Evolutionary conservation across 2,888 invertebrate genomes (phyloP), one percentile per base, ranked within the genome.

Genomic region (Tenthredo mesomela): DNA sequence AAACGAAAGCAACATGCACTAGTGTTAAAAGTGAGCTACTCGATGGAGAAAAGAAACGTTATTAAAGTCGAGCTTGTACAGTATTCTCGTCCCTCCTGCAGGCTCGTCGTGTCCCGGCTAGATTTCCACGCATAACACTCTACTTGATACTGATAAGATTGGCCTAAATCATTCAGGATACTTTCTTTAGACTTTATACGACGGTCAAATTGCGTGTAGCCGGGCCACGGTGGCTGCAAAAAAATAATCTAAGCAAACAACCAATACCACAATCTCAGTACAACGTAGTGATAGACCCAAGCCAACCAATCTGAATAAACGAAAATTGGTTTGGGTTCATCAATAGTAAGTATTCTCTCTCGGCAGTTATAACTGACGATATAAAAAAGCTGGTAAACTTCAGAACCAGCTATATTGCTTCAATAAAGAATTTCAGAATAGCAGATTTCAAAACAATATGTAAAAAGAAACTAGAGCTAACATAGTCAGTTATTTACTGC

Each of bases 21-120:
- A 93, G 92, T 93, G 93, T 93, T 93, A 93, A 93, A 93, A 93
- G 93, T 93, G 93, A 93, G 93, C 92, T 93, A 93, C 82, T 82
- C 82, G 70, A 65, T 70, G 70, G 47, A 82, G 43, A 50, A 82
- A 82, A 82, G 67, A 82, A 82, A 82, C 92, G 91, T 91, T 90
- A 89, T 91, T 92, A 91, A 90, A 92, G 92, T 91, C 91, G 93
- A 93, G 93, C 92, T 91, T 88, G 89, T 91, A 93, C 92, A 93
- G 92, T 93, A 93, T 93, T 92, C 92, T 91, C 91, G 91, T 91
- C 90, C 91, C 92, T 91, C 91, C 89, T 89, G 88, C 89, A 89
- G 86, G 87, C 67, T 67, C 89, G 88, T 87, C 88, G 89, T 88
- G 89, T 88, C 86, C 43, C 87, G 88, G 88, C 87, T 87, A 58